Conservation (phyloP, 2,113 vertebrate species). For the Acanthochromis polyacanthus region DNA sequence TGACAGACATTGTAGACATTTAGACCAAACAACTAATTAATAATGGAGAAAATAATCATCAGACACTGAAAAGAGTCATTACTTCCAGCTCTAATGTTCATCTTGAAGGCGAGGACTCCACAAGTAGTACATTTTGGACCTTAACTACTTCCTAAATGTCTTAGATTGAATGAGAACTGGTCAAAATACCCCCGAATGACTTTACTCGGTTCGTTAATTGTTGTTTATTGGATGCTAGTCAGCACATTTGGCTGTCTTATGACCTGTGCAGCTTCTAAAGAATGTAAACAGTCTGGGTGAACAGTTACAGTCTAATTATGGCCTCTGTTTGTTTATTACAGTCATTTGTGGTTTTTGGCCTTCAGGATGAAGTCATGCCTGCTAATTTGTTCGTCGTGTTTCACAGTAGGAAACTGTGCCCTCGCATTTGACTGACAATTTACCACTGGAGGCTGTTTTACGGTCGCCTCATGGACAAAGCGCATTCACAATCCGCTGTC, state of each 20-base stretch:
- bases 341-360: conserved; percentile 28
- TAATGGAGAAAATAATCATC: too few species aligned
- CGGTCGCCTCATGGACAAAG: conserved; percentile 7
- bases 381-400: conserved; percentile 8
- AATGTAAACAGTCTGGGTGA: conserved; percentile 58
- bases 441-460: conserved; percentile 20
- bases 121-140: neutral
- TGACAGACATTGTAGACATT: too few species aligned
- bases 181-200: conserved; percentile 38
- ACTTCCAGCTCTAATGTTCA: too few species aligned
- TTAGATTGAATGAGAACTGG: conserved; percentile 15
- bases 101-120: neutral
- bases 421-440: conserved; percentile 29
- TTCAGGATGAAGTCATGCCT: conserved; percentile 22
- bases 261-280: conserved; percentile 43
- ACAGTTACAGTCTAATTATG: conserved; percentile 38
- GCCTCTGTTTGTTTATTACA: conserved; percentile 45
- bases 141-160: conserved; percentile 5
- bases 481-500: neutral
- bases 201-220: conserved; percentile 15
- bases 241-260: conserved; percentile 46
- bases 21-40: too few species aligned
- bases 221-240: conserved; percentile 28
- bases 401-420: conserved; percentile 18
- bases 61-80: too few species aligned